phyloP scores from a whole-genome alignment of 2,113 vertebrate genomes.

The Oryzias javanicus region DNA sequence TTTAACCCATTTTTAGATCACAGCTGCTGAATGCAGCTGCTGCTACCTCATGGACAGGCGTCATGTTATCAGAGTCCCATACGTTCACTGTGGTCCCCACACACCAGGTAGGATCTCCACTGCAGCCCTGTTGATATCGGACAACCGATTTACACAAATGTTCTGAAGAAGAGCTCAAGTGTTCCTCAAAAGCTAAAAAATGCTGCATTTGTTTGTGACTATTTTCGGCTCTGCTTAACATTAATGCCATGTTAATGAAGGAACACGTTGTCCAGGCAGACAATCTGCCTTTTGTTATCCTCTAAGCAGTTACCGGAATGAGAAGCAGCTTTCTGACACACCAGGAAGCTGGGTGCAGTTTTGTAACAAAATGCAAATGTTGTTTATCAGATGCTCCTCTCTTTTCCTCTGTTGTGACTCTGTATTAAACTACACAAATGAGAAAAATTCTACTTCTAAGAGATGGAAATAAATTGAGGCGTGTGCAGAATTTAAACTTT shows the following conservation, averaged over 20 bases:
- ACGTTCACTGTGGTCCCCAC: no score
- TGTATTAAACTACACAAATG: no score
- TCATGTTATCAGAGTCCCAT: no score
- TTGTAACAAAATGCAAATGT: background rate
- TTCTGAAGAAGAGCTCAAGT: no score
- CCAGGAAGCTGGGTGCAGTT: background rate
- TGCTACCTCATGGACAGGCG: no score
- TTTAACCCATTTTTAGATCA: no score
- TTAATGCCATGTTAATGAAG: slow-evolving; percentile 7
- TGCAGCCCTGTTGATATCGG: background rate
- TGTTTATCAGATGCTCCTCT: background rate
- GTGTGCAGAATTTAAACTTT: no score
- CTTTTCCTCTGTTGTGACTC: slow-evolving; percentile 1
- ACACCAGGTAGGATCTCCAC: background rate
- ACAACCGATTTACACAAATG: background rate
- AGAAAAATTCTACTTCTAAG: no score
- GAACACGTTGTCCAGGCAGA: background rate
- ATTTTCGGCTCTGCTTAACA: background rate
- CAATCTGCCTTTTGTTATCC: background rate
- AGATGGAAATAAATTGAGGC: no score
- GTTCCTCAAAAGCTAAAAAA: no score
- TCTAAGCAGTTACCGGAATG: background rate
- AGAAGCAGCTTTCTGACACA: background rate
- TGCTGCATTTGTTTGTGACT: background rate
- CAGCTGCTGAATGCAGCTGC: no score